A percentile compares a stretch with the other conserved stretches of the same genome.
Evolutionary conservation across 2,113 vertebrate genomes (phyloP).

Genomic region (Eptatretus burgeri): DNA sequence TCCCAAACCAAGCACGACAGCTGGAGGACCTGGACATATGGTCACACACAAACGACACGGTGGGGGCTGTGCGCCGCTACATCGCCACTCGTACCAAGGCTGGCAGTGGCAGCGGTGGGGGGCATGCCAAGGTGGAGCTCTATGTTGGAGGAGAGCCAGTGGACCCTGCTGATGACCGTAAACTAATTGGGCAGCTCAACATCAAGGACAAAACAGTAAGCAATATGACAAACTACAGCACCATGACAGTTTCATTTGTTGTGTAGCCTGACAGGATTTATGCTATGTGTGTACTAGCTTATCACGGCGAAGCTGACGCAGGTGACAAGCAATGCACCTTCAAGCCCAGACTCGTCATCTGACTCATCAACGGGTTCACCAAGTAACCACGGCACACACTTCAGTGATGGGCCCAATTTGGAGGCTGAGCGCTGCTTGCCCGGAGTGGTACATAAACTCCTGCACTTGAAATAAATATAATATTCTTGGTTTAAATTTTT

Average conservation of each 20-base stretch:
- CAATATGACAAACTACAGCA: conserved; percentile 7
- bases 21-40: conserved; percentile 92
- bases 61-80: conserved; percentile 75
- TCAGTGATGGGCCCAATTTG: conserved; percentile 82
- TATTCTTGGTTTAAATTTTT: not conserved
- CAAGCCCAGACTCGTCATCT: conserved; percentile 91
- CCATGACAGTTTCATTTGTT: not conserved
- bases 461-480: not conserved
- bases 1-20: conserved; percentile 91
- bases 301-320: conserved; percentile 97
- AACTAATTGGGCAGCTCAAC: conserved; percentile 85
- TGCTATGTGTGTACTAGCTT: conserved; percentile 21
- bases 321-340: conserved; percentile 98
- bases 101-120: conserved; percentile 68
- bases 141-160: conserved; percentile 86
- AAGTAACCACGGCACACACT: conserved; percentile 94
- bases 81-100: conserved; percentile 91
- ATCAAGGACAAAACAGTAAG: conserved; percentile 93
- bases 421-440: conserved; percentile 95
- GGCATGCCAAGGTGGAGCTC: conserved; percentile 32
- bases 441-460: conserved; percentile 41
- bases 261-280: not conserved
- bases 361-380: conserved; percentile 95
- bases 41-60: conserved; percentile 96
- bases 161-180: conserved; percentile 86